phyloP scores from a whole-genome alignment of 2,888 invertebrate species.

The Muschampia plurimacula region DNA sequence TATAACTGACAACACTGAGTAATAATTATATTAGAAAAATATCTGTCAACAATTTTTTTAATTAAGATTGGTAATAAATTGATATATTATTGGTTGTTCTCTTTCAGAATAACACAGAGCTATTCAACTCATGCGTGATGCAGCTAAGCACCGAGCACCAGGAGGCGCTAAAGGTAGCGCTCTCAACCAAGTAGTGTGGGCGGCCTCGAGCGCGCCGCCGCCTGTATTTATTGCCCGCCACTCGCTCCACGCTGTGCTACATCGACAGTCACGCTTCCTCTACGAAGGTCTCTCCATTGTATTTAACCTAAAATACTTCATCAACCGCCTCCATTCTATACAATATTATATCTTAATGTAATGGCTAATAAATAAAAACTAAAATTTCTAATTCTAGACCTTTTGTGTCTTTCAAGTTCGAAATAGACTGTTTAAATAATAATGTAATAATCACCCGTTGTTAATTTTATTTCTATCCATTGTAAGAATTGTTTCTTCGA shows the following conservation, averaged over 20 bases:
- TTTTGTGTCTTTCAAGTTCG: constrained; percentile 39
- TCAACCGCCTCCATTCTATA: constrained; percentile 32
- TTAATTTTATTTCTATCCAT: constrained; percentile 46
- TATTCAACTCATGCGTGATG: constrained; percentile 92
- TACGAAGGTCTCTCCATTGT: constrained; percentile 40
- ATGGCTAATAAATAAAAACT: constrained; percentile 34
- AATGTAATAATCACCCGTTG: constrained; percentile 17
- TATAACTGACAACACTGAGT: too few species aligned
- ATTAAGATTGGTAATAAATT: too few species aligned
- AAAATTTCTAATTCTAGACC: constrained; percentile 39
- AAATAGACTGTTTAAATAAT: constrained; percentile 21
- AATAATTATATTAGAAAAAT: too few species aligned
- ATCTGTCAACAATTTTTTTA: too few species aligned
- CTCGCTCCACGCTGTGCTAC: constrained; percentile 51
- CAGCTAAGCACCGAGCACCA: constrained; percentile 92
- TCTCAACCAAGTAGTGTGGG: constrained; percentile 73
- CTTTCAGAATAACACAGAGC: constrained; percentile 89
- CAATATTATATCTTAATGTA: constrained; percentile 24
- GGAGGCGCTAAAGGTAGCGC: constrained; percentile 92
- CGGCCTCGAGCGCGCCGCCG: constrained; percentile 29
- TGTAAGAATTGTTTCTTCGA: constrained; percentile 56
- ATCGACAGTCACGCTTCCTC: constrained; percentile 52
- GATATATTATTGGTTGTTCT: background rate
- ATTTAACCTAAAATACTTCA: constrained; percentile 23
- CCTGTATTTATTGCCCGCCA: constrained; percentile 52